Percentiles rank a stretch among this genome's conserved stretches.
phyloP scores from a whole-genome alignment of 2,797 vertebrate species.

The Rhinella marina region DNA sequence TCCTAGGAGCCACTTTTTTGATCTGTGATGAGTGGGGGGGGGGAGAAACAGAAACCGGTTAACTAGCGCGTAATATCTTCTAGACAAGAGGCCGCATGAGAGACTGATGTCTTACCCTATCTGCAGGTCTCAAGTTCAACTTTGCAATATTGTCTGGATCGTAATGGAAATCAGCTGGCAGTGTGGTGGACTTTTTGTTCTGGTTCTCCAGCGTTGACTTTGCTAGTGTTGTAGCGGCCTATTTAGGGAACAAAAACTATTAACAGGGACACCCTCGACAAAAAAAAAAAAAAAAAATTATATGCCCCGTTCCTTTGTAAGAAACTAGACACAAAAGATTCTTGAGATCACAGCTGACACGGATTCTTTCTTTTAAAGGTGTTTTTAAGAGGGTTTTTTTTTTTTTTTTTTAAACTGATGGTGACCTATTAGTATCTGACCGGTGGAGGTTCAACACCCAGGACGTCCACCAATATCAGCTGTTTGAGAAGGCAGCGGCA shows the following conservation, averaged over 20 bases:
- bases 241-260: neutral
- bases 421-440: no score
- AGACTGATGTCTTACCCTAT: conserved; percentile 75
- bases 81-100: neutral
- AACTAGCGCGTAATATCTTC: neutral
- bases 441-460: no score
- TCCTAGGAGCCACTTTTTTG: conserved; percentile 65
- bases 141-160: conserved; percentile 77
- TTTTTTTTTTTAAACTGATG: no score
- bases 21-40: conserved; percentile 71
- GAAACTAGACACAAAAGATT: no score
- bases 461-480: no score
- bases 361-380: no score
- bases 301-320: no score
- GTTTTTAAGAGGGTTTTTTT: no score
- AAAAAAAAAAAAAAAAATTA: no score
- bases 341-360: no score
- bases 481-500: no score
- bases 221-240: conserved; percentile 83
- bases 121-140: conserved; percentile 84
- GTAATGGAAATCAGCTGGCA: conserved; percentile 89
- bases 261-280: neutral
- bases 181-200: conserved; percentile 81
- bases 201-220: conserved; percentile 81
- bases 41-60: neutral